Conservation (phyloP, 2,113 vertebrate genomes). For the Psettodes erumei region DNA sequence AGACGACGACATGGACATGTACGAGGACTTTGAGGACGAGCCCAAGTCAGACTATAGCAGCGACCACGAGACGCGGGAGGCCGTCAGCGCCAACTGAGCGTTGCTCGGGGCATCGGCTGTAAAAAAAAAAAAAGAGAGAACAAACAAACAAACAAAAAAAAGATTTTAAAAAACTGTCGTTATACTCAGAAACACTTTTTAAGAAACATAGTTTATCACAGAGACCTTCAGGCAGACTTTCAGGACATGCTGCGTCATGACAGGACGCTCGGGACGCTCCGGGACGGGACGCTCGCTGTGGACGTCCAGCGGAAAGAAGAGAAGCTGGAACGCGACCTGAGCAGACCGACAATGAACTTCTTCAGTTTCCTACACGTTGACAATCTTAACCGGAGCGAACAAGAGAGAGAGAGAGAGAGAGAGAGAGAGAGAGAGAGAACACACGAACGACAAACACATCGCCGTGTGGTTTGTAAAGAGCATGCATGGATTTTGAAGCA, state of each 20-base stretch:
- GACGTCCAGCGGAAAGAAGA: slow-evolving; percentile 31
- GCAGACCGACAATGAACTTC: slow-evolving; percentile 41
- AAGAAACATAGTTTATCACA: slow-evolving; percentile 56
- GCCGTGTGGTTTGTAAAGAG: slow-evolving; percentile 81
- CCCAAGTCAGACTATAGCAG: slow-evolving; percentile 99
- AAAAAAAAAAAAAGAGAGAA: slow-evolving; percentile 27
- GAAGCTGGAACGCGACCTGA: slow-evolving; percentile 24
- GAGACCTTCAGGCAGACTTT: slow-evolving; percentile 51
- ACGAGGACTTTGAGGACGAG: slow-evolving; percentile 98
- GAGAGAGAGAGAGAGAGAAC: slow-evolving; percentile 41
- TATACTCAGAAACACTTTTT: slow-evolving; percentile 58
- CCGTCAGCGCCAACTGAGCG: slow-evolving; percentile 94
- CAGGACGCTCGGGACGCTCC: too few species aligned
- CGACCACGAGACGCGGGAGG: slow-evolving; percentile 94
- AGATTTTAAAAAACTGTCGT: slow-evolving; percentile 25
- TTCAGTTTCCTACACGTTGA: slow-evolving; percentile 55
- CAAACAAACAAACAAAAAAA: too few species aligned
- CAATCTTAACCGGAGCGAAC: slow-evolving; percentile 63
- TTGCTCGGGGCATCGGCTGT: slow-evolving; percentile 11
- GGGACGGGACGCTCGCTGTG: too few species aligned
- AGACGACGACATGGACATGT: slow-evolving; percentile 98
- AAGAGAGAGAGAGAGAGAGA: slow-evolving; percentile 22
- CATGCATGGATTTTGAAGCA: slow-evolving; percentile 94
- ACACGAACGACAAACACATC: slow-evolving; percentile 70
- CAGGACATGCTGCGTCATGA: slow-evolving; percentile 46